Evolutionary conservation across 2,888 invertebrate genomes (phyloP).

Genomic region (Chironomus riparius): DNA sequence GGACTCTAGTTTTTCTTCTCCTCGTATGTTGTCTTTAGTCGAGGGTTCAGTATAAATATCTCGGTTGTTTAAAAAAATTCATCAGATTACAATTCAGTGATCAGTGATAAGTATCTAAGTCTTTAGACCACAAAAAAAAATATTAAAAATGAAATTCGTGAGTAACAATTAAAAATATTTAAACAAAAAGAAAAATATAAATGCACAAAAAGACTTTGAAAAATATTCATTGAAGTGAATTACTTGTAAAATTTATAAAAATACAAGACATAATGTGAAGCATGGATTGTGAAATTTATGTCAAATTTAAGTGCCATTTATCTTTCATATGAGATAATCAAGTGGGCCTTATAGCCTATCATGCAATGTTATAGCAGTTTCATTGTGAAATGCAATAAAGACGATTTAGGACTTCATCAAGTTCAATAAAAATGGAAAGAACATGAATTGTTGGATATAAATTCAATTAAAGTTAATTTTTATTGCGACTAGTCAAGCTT

Average conservation of each 20-base stretch:
- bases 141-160: slow-evolving; percentile 27
- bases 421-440: too few relatives aligned
- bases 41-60: slow-evolving; percentile 24
- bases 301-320: too few relatives aligned
- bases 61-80: not conserved
- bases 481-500: too few relatives aligned
- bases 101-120: slow-evolving; percentile 23
- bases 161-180: slow-evolving; percentile 4
- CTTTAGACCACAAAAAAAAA: not conserved
- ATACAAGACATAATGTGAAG: not conserved
- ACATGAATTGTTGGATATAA: too few relatives aligned
- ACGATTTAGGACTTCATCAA: too few relatives aligned
- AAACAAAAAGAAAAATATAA: not conserved
- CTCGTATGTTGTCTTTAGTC: not conserved
- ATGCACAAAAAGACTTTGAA: not conserved
- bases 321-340: too few relatives aligned
- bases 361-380: too few relatives aligned
- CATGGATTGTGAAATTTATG: not conserved
- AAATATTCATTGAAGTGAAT: slow-evolving; percentile 1
- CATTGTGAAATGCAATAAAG: too few relatives aligned
- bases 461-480: too few relatives aligned
- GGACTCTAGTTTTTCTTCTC: not conserved
- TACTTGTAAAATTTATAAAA: not conserved
- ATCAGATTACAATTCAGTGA: slow-evolving; percentile 20
- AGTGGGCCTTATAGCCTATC: too few relatives aligned